phyloP scores from a whole-genome alignment of 1,140 invertebrate genomes.

The Diorhabda sublineata region DNA sequence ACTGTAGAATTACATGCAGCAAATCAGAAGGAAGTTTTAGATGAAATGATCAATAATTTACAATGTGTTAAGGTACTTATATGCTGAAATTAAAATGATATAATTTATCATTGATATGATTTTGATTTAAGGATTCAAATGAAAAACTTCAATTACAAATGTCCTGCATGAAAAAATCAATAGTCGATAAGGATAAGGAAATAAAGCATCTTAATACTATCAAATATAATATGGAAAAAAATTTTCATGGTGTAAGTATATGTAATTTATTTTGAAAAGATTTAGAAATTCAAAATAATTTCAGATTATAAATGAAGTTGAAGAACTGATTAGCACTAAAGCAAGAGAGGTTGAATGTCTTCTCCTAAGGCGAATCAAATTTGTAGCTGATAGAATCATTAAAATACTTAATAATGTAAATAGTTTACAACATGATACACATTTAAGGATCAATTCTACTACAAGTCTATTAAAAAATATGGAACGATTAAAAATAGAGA shows the following conservation, averaged over 20 bases:
- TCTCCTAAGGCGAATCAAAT: slow-evolving; percentile 19
- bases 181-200: slow-evolving; percentile 25
- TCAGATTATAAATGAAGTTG: slow-evolving; percentile 23
- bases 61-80: slow-evolving; percentile 23
- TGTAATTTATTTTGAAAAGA: slow-evolving; percentile 5
- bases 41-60: slow-evolving; percentile 26
- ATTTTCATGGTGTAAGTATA: slow-evolving; percentile 23
- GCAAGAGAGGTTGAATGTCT: slow-evolving; percentile 14
- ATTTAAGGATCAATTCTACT: slow-evolving; percentile 23
- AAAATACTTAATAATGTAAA: slow-evolving; percentile 22
- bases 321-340: slow-evolving; percentile 21
- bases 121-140: slow-evolving; percentile 23
- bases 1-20: slow-evolving; percentile 24
- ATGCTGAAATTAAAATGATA: background rate
- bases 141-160: slow-evolving; percentile 24
- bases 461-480: slow-evolving; percentile 21
- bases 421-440: slow-evolving; percentile 24
- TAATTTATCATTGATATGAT: background rate
- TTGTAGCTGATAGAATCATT: slow-evolving; percentile 16
- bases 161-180: slow-evolving; percentile 11
- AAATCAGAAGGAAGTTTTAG: slow-evolving; percentile 26
- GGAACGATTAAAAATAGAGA: slow-evolving; percentile 25
- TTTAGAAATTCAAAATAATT: slow-evolving; percentile 15
- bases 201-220: slow-evolving; percentile 18
- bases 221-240: slow-evolving; percentile 16